These are phyloP conservation scores for Chloroceryle amazona DNA, from an alignment of 2,797 vertebrate genomes.

Conservation along the genomic window DNA sequence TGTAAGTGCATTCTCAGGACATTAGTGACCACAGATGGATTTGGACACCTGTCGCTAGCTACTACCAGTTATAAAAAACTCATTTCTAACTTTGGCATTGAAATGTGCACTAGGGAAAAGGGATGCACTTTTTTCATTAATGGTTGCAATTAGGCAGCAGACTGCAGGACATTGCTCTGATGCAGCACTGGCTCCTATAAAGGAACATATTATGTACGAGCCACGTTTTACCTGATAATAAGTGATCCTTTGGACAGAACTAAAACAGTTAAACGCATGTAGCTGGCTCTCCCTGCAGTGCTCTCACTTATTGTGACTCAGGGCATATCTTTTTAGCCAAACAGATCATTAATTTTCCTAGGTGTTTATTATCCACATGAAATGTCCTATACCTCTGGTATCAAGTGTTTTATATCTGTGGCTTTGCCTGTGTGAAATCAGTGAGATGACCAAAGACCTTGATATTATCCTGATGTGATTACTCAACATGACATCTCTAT, in stretches of 20 bases:
- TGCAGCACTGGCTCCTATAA: neutral
- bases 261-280: neutral
- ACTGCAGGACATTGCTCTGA: neutral
- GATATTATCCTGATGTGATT: constrained; percentile 65
- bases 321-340: constrained; percentile 36
- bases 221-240: neutral
- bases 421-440: constrained; percentile 52
- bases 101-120: neutral
- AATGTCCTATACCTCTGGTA: constrained; percentile 36
- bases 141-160: neutral
- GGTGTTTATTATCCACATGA: constrained; percentile 60
- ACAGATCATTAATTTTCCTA: constrained; percentile 60
- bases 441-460: constrained; percentile 71
- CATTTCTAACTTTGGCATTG: neutral
- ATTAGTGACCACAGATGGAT: neutral
- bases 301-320: neutral
- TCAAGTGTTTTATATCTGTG: constrained; percentile 59
- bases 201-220: neutral
- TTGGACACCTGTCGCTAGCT: neutral
- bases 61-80: neutral
- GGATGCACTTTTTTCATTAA: neutral
- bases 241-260: neutral
- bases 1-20: neutral
- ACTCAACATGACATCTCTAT: constrained; percentile 65
- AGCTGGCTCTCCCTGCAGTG: neutral